Conservation (phyloP, 2,797 vertebrate genomes). For the Atherinosoma microstoma region DNA sequence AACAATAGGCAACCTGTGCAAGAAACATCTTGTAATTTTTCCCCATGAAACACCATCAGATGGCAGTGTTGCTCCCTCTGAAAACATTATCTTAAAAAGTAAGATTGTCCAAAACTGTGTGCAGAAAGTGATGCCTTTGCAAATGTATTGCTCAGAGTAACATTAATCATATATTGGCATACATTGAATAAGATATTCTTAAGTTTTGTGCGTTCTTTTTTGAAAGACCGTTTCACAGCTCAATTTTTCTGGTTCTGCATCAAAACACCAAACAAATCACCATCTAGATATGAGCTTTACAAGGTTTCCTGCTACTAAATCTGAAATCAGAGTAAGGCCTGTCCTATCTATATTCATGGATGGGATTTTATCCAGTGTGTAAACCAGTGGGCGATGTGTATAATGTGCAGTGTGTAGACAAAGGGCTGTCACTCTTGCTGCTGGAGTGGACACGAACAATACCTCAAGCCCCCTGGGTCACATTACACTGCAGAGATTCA, state of each 20-base stretch:
- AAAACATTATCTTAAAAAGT: not conserved
- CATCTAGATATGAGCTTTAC: slow-evolving; percentile 1
- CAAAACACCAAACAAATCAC: slow-evolving; percentile 13
- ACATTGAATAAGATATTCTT: not conserved
- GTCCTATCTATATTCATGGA: slow-evolving; percentile 2
- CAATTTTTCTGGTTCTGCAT: not conserved
- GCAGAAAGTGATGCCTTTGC: not conserved
- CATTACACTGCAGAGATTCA: slow-evolving; percentile 67
- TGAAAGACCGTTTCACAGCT: not conserved
- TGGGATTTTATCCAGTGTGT: slow-evolving; percentile 47
- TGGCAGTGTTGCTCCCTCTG: slow-evolving; percentile 47
- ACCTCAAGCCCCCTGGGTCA: slow-evolving; percentile 66
- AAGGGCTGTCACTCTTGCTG: slow-evolving; percentile 69
- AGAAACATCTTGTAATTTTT: not conserved
- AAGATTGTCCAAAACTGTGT: not conserved
- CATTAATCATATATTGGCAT: not conserved
- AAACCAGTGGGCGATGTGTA: slow-evolving; percentile 36
- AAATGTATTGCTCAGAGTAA: not conserved
- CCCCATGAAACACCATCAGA: slow-evolving; percentile 32
- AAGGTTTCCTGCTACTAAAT: slow-evolving; percentile 14
- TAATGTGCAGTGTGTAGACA: slow-evolving; percentile 53
- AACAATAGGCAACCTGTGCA: not conserved
- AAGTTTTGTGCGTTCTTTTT: not conserved
- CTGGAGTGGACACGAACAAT: slow-evolving; percentile 78
- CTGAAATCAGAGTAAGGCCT: slow-evolving; percentile 8